Percentiles rank a stretch among this genome's conserved stretches.
These are phyloP conservation scores for Tolypeutes matacus DNA, from an alignment of 2,797 vertebrate species.

Conservation along the genomic window DNA sequence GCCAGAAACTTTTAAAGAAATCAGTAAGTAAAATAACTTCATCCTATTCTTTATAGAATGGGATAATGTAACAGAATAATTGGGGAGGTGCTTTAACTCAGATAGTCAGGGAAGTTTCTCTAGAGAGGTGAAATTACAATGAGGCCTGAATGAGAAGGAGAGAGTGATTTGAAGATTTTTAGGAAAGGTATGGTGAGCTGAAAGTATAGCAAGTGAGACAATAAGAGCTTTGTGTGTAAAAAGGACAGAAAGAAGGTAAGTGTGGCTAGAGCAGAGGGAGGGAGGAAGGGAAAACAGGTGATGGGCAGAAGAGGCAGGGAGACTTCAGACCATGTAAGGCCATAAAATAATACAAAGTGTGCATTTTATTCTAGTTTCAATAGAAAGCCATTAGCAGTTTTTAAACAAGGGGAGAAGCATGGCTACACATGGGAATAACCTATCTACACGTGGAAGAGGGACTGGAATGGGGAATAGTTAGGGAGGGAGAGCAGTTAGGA, in stretches of 20 bases:
- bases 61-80: neutral
- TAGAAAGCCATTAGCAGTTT: neutral
- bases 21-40: no score
- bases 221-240: neutral
- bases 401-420: neutral
- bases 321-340: neutral
- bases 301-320: neutral
- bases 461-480: neutral
- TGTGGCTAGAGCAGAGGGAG: neutral
- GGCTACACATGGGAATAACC: neutral
- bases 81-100: neutral
- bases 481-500: neutral
- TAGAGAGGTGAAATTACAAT: neutral
- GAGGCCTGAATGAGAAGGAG: neutral
- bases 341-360: neutral
- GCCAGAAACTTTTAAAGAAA: no score
- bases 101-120: neutral
- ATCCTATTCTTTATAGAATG: neutral
- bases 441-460: neutral
- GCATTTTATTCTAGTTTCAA: neutral
- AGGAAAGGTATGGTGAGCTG: neutral
- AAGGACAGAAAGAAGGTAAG: neutral
- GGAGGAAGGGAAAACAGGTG: neutral
- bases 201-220: neutral
- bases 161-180: neutral